Base-by-base conservation (phyloP, 2,888 invertebrate genomes). In the Gortyna flavago region DNA sequence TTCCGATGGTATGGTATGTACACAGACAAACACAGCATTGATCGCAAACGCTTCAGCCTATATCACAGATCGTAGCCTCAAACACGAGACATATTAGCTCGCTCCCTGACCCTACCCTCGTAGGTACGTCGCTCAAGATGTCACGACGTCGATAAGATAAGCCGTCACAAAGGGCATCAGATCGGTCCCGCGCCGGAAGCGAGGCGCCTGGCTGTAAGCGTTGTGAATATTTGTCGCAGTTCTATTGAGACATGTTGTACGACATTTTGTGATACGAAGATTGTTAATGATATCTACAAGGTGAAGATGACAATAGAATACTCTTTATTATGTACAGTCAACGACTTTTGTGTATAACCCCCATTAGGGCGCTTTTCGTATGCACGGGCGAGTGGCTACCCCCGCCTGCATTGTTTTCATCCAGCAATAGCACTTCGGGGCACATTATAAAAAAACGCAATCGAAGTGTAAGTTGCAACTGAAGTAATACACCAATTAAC, bases 121-220 rank as follows among this genome's bases (percentile, higher is more conserved):
- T 35, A 13, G 44, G 44, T 32, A 32, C 67, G n/a, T 72, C 44
- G 68, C 44, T 67, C 67, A 67, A 66, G 67, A 72, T 67, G 44
- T 67, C 67, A 32, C 32, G 51, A 9, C 25, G 25, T 8, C 32
- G 72, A 72, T 72, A 29, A 72, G 72, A 72, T 72, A 72, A 32
- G 67, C 5, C 32, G 35, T 11, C n/a, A n/a, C 44, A 68, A 44
- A 72, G 44, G 44, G 68, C 41, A 44, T 72, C 72, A n/a, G 72
- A 72, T 68, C 72, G 72, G 72, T 32, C 44, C 44, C 32, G 65
- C 44, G 8, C 21, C 67, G 72, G 72, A 72, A 67, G 44, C 4
- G n/a, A 35, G 67, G 67, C 44, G 67, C 32, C 51, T 25, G 25
- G 25, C 44, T 68, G 44, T n/a, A 35, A n/a, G 32, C 67, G 13